These are phyloP conservation scores for Eubucco bourcierii DNA, from an alignment of 2,113 vertebrate genomes.

Conservation along the genomic window DNA sequence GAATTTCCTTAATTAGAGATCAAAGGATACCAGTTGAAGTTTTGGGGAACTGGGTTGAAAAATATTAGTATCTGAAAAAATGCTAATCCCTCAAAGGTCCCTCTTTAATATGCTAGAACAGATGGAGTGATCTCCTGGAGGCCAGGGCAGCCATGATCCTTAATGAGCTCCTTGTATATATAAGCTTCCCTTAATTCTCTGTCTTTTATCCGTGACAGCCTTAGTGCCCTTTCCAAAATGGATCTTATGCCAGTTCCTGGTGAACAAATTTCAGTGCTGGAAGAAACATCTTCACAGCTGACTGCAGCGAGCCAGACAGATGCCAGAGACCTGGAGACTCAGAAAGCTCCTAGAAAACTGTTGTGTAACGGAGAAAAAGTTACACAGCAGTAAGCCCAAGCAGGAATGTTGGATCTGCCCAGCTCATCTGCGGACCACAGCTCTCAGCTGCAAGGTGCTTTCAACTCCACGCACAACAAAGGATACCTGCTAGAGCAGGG, in stretches of 20 bases:
- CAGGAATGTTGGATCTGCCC: background rate
- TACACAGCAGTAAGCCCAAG: background rate
- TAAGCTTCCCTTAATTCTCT: background rate
- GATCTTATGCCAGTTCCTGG: background rate
- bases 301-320: background rate
- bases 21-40: background rate
- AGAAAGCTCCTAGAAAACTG: background rate
- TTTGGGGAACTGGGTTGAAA: background rate
- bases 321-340: background rate
- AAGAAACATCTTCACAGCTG: background rate
- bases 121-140: background rate
- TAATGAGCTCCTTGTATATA: background rate
- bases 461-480: accelerated
- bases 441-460: background rate
- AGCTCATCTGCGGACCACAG: background rate
- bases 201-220: background rate
- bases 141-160: background rate
- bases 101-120: background rate
- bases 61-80: background rate
- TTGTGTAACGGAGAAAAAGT: background rate
- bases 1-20: background rate
- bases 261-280: background rate
- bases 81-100: background rate
- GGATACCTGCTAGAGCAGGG: background rate
- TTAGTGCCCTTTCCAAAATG: background rate